Base-by-base conservation (phyloP, 1,140 invertebrate genomes). In the Anagrus nilaparvatae region DNA sequence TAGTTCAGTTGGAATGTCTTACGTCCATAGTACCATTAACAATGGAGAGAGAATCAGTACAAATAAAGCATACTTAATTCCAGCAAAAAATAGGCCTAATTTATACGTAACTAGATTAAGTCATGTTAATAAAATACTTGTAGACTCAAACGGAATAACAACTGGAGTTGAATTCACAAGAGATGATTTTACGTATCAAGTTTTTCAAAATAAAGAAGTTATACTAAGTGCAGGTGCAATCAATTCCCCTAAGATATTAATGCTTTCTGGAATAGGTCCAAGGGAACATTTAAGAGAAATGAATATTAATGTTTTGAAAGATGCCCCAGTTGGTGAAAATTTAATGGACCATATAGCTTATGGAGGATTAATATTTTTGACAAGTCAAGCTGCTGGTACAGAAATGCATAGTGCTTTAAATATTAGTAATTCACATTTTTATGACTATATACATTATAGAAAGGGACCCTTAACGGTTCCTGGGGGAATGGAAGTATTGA, bases 211-310 rank as follows among this genome's bases (percentile, higher is more conserved):
- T 33, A 81, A 83, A 54, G 86, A 89, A 63, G 76, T 89, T 0
- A 81, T 88, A 21, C 47, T 90, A 5, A 82, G 83, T 2, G 84
- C 84, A 1, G 87, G 87, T 0, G 75, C 82, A 0, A 82, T 91
- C 6, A 86, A 85, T 38, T 79, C 76, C 14, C 81, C 87, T 0
- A 84, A 89, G 49, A 58, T 94, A 21, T 59, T 94, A 34, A 89
- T 93, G 87, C 55, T 93, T 0, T 91, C 87, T 0, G 90, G 90
- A 1, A 73, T 93, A 29, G 90, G 89, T 1, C 88, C 87, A 0
- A 71, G 69, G 23, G 69, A 81, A 5, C 85, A 93, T 47, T 67
- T 94, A 6, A 59, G 69, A 30, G 63, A 80, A 25, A 60, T 84
- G 13, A 78, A 79, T 5, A 84, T 91, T 25, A 72, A 72, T 6